These are phyloP conservation scores for Ichneumoninae sp. DNA, from an alignment of 2,888 invertebrate genomes.

Conservation along the genomic window DNA sequence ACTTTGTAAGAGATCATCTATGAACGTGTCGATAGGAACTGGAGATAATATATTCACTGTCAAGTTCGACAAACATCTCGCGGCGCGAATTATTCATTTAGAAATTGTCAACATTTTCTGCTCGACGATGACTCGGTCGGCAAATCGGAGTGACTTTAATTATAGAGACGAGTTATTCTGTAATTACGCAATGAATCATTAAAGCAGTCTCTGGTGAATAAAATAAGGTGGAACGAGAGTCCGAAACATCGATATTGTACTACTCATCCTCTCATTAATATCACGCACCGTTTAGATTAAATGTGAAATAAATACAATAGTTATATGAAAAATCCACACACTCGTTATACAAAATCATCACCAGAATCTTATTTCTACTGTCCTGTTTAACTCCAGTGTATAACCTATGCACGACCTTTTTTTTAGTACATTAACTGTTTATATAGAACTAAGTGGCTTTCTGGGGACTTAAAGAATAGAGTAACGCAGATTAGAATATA, in stretches of 20 bases:
- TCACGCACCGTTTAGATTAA: neutral
- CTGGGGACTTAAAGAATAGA: conserved; percentile 7
- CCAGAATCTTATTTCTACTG: neutral
- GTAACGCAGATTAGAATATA: conserved; percentile 27
- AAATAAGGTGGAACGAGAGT: neutral
- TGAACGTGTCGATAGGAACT: neutral
- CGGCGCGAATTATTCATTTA: neutral
- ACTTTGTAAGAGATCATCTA: neutral
- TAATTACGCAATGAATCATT: neutral
- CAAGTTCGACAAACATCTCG: neutral
- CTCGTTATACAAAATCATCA: neutral
- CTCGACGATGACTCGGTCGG: neutral
- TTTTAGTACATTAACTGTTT: neutral
- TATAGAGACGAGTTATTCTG: neutral
- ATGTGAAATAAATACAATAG: neutral
- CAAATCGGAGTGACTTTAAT: neutral
- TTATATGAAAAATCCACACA: neutral
- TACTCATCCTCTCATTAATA: neutral
- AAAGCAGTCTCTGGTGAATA: neutral
- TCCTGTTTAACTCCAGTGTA: neutral
- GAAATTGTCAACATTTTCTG: conserved; percentile 11
- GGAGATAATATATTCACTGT: neutral
- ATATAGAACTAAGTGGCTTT: neutral
- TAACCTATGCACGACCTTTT: conserved; percentile 25
- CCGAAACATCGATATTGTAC: neutral